Percentiles rank a stretch among this genome's conserved stretches.
phyloP scores from a whole-genome alignment of 2,888 invertebrate genomes.

The Horisme vitalbata region DNA sequence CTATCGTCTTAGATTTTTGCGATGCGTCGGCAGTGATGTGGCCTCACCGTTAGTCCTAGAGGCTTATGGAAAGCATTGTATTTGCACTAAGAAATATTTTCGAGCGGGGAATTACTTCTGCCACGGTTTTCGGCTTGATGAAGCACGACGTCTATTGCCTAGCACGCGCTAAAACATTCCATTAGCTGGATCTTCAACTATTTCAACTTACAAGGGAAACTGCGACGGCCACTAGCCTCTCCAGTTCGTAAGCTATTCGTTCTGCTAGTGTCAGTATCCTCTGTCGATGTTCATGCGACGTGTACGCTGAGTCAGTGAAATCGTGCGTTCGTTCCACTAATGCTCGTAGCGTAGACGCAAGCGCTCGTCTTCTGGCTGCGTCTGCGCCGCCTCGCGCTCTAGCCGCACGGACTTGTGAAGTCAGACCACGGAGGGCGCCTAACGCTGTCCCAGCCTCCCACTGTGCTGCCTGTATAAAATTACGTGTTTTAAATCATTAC shows the following conservation, averaged over 20 bases:
- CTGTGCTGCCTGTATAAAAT: constrained; percentile 65
- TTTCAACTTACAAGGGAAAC: constrained; percentile 87
- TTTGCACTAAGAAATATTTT: too few species aligned
- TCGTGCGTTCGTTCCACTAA: constrained; percentile 98
- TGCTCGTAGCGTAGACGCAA: constrained; percentile 93
- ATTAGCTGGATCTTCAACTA: too few species aligned
- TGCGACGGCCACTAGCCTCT: constrained; percentile 93
- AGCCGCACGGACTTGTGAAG: constrained; percentile 93
- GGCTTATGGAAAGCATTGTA: too few species aligned
- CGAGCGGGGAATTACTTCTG: too few species aligned
- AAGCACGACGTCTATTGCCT: too few species aligned
- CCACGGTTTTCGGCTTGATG: too few species aligned
- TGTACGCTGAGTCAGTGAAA: constrained; percentile 99
- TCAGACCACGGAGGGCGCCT: constrained; percentile 91
- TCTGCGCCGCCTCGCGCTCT: constrained; percentile 88
- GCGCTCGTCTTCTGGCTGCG: constrained; percentile 86
- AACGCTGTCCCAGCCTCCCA: constrained; percentile 87
- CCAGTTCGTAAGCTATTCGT: constrained; percentile 94
- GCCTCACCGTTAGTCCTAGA: too few species aligned
- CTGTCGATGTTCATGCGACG: constrained; percentile 97
- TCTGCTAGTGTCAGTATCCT: constrained; percentile 95
- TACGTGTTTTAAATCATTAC: not conserved
- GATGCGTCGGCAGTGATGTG: too few species aligned
- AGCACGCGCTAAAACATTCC: too few species aligned
- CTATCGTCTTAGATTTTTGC: too few species aligned